Conservation (phyloP, 1,140 invertebrate genomes). For the Drosophila lacteicornis region DNA sequence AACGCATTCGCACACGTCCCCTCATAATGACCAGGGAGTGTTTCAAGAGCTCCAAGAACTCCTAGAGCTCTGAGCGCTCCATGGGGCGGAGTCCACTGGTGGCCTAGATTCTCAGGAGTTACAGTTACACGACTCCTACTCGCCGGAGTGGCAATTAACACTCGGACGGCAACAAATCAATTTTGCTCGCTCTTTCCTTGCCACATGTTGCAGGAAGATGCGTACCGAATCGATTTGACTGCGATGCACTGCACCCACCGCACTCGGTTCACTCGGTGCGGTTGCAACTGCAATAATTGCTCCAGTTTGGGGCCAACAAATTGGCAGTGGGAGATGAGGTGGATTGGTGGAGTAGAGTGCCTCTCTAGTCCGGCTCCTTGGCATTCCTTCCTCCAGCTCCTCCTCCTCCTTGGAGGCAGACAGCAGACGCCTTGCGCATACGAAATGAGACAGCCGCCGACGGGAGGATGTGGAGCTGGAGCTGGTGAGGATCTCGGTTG, state of each 20-base stretch:
- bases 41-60: not conserved
- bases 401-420: constrained; percentile 1
- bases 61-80: not conserved
- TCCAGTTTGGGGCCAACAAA: constrained; percentile 55
- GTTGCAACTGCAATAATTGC: constrained; percentile 48
- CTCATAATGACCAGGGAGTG: constrained; percentile 50
- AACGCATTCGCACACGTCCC: constrained; percentile 71
- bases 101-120: constrained; percentile 42
- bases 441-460: constrained; percentile 73
- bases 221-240: constrained; percentile 80
- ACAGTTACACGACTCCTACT: constrained; percentile 54
- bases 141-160: constrained; percentile 74
- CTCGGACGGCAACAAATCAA: constrained; percentile 81
- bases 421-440: constrained; percentile 72
- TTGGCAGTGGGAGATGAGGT: constrained; percentile 30
- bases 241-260: constrained; percentile 36
- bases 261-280: not conserved
- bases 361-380: constrained; percentile 34
- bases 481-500: constrained; percentile 14
- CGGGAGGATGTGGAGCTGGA: constrained; percentile 26
- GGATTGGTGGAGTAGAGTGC: constrained; percentile 1
- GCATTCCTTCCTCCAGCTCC: constrained; percentile 36
- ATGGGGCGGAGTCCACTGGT: constrained; percentile 18
- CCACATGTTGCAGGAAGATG: constrained; percentile 70
- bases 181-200: constrained; percentile 67